Evolutionary conservation across 2,888 invertebrate genomes (phyloP).

Genomic region (Sminthurides aquaticus): DNA sequence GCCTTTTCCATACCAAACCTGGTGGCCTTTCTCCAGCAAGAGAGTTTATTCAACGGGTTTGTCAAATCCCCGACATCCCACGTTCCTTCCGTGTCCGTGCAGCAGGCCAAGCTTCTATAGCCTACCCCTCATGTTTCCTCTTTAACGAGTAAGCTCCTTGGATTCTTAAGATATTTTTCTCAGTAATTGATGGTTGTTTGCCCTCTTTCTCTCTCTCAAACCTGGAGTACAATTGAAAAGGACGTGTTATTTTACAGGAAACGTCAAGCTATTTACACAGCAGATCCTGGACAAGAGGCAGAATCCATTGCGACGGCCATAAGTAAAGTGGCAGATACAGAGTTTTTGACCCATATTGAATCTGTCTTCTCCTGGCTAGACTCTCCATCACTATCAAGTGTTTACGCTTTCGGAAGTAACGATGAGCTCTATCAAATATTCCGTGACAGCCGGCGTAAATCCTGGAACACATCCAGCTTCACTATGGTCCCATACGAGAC

Average conservation of each 20-base stretch:
- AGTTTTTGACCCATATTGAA: not conserved
- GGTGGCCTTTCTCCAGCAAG: not conserved
- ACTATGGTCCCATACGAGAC: not conserved
- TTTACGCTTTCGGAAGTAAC: not conserved
- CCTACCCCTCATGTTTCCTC: not conserved
- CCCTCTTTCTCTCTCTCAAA: too few species aligned
- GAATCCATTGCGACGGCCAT: not conserved
- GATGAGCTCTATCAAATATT: not conserved
- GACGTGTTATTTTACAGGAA: not conserved
- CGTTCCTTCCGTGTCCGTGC: not conserved
- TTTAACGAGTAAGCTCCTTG: constrained; percentile 1
- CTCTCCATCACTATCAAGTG: not conserved
- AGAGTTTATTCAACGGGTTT: not conserved
- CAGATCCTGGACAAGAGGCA: not conserved
- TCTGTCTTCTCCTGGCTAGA: not conserved
- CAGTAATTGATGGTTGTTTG: too few species aligned
- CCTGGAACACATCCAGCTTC: not conserved
- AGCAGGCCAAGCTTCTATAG: not conserved
- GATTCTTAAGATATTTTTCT: too few species aligned
- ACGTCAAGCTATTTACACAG: not conserved
- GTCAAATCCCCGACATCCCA: not conserved
- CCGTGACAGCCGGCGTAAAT: not conserved
- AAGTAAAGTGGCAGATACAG: not conserved
- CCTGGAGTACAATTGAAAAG: too few species aligned
- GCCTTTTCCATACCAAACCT: not conserved